Conservation (phyloP, 2,888 invertebrate species). For the Rhagophthalmus giganteus region DNA sequence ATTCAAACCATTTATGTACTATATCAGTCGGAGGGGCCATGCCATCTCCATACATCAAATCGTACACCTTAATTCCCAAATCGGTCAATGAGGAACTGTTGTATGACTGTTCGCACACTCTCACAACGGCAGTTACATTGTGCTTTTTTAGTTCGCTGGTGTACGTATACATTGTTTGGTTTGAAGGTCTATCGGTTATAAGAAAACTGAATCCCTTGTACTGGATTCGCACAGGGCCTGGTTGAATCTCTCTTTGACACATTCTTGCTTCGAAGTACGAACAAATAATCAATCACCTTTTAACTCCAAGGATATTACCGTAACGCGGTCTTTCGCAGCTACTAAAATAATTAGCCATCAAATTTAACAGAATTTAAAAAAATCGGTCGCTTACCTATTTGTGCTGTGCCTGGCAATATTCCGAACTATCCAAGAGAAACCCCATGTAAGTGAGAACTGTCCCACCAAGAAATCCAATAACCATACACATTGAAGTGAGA, state of each 20-base stretch:
- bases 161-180: slow-evolving; percentile 78
- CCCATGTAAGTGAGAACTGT: slow-evolving; percentile 93
- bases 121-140: slow-evolving; percentile 92
- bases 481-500: slow-evolving; percentile 28
- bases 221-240: slow-evolving; percentile 86
- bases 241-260: slow-evolving; percentile 91
- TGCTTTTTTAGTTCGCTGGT: slow-evolving; percentile 92
- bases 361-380: no score
- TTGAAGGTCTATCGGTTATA: slow-evolving; percentile 97
- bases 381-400: slow-evolving; percentile 73
- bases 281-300: no score
- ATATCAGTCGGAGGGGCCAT: slow-evolving; percentile 84
- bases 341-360: no score
- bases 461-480: slow-evolving; percentile 69
- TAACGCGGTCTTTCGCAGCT: neutral
- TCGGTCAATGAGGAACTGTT: slow-evolving; percentile 85
- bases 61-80: slow-evolving; percentile 89
- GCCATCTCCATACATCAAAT: slow-evolving; percentile 96
- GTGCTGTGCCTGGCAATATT: slow-evolving; percentile 99
- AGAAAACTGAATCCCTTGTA: slow-evolving; percentile 97
- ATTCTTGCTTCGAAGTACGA: slow-evolving; percentile 59
- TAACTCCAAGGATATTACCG: neutral
- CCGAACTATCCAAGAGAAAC: slow-evolving; percentile 97
- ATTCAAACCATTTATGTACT: slow-evolving; percentile 94
- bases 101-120: slow-evolving; percentile 98